Evolutionary conservation across 2,888 invertebrate genomes (phyloP), one percentile per base, ranked within the genome.

Genomic region (Megamerina dolium): DNA sequence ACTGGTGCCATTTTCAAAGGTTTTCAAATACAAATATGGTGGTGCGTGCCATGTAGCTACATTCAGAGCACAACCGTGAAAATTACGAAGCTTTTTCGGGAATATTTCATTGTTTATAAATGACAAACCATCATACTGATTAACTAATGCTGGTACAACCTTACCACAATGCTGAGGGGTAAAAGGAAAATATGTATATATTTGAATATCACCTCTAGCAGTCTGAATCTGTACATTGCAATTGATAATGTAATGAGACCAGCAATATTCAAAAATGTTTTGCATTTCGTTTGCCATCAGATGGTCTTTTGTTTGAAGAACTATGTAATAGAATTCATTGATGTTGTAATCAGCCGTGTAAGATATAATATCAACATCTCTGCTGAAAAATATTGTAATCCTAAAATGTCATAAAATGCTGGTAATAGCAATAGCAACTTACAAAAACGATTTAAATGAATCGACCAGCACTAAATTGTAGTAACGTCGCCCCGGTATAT

Each of bases 111-210:
- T n/a, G 6, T 45, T 30, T 17, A 45, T 40, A 45, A 55, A 57
- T 27, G 30, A 30, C 12, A 1, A 21, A 14, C 54, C 57, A 19
- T 43, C 14, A 10, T 51, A 61, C 6, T 35, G 51, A 39, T 59
- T 61, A n/a, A 61, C 48, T 23, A 40, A 34, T 2, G 41, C 45
- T 0, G 55, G 50, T 5, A 37, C 27, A 0, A 52, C 48, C 2
- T 41, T 23, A 2, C 45, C 49, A 20, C 62, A 62, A 6, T 49
- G 45, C 0, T 36, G 35, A 1, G 41, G 32, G 5, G 54, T 54
- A 18, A 55, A 62, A 0, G 65, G 65, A 32, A 48, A 55, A 40
- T 64, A 64, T 1, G 61, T 61, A 18, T 59, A 64, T 6, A 64
- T 23, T 4, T 54, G 37, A 5, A 64, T 53, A 4, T 59, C 58